Evolutionary conservation across 2,797 vertebrate species (phyloP), one percentile per base, ranked within the genome.

Genomic region (Uromys caudimaculatus): DNA sequence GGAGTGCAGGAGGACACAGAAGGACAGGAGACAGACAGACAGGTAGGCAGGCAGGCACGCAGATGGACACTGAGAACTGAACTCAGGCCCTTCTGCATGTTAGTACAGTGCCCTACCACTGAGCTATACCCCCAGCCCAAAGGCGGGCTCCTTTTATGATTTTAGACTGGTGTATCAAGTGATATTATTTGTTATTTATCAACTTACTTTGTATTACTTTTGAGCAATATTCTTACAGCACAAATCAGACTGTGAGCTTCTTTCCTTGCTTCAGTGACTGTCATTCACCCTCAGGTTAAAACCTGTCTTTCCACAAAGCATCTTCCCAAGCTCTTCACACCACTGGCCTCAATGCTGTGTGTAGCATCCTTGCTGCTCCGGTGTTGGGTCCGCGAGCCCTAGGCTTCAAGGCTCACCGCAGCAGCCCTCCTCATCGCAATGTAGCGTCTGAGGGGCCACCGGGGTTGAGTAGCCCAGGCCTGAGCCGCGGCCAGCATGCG

Each of bases 321-420:
- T 62, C 64, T 71, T 56, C 17, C 32, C 50, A 50, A 92, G n/a
- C 16, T 29, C 4, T 58, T 69, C 81, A 56, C 11, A 1, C 9
- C 1, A 1, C 7, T 23, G 44, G 19, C 52, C 73, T 50, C 5
- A 4, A 29, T 29, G 12, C 44, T 8, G n/a, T 32, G 24, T 32
- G 17, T 54, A 32, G 17, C 2, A 0, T 19, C 10, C 44, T 44
- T 44, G 3, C n/a, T n/a, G n/a, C n/a, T n/a, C n/a, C n/a, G n/a
- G n/a, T n/a, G n/a, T n/a, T n/a, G n/a, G n/a, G n/a, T n/a, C n/a
- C n/a, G n/a, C n/a, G n/a, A n/a, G n/a, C n/a, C n/a, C n/a, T n/a
- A n/a, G n/a, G n/a, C n/a, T n/a, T n/a, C n/a, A n/a, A n/a, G n/a
- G n/a, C n/a, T n/a, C n/a, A n/a, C n/a, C n/a, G n/a, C n/a, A n/a